Base-by-base conservation (phyloP, 2,888 invertebrate species). In the Dorcus hopei region DNA sequence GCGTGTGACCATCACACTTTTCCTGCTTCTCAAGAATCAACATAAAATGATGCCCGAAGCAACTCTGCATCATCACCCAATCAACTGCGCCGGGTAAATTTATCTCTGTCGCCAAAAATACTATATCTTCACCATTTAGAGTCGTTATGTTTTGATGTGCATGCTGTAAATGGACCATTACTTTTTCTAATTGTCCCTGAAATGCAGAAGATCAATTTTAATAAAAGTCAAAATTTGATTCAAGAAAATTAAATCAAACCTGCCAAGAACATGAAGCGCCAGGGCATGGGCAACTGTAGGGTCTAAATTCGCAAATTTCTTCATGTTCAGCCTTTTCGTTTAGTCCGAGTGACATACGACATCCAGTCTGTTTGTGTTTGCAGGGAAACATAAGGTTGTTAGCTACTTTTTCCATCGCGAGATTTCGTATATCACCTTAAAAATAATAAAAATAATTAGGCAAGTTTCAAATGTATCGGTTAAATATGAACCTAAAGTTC, bases 11-110 rank as follows among this genome's bases (percentile, higher is more conserved):
- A 81, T 98, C 97, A 78, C 90, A 95, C 77, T 98, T 98, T 74
- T 97, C 97, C 80, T 97, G 96, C 77, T 98, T 98, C 77, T 99
- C 99, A 52, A 99, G 84, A 39, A 99, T 98, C 66, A 99, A 85
- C 98, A 99, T 99, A 75, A 99, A 99, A 79, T 98, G 95, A 76
- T 97, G 97, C 57, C 95, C 96, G 78, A 98, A 99, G 80, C 99
- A 99, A 33, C 96, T 96, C 81, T 99, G 99, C 98, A 99, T 99
- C 99, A 99, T 99, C 3, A 95, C 95, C 97, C 97, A 98, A 79
- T 98, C 97, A 8, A 98, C 97, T 38, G 97, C 98, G 59, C 99
- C 99, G 6, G 98, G 98, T 66, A 99, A 85, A 81, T 98, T 99
- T 62, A 99, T 99, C 79, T 99, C 99, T 41, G 99, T 99, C 1